A percentile compares a stretch with the other conserved stretches of the same genome.
Conservation (phyloP, 2,797 vertebrate genomes). For the Orestias chungarensis region DNA sequence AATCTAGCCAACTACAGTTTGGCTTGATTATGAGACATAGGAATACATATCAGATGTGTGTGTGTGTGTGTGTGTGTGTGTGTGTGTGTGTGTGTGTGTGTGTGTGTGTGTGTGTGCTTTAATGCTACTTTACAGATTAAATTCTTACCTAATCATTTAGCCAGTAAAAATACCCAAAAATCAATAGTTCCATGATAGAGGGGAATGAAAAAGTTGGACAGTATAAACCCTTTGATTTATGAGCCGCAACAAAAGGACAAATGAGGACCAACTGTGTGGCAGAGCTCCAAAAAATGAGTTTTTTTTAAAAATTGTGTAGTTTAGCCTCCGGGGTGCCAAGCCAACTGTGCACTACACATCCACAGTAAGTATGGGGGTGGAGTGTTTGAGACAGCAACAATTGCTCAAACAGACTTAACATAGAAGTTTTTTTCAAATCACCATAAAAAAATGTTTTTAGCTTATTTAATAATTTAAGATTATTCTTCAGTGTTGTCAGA, state of each 20-base stretch:
- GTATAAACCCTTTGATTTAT: neutral
- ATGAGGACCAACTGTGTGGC: neutral
- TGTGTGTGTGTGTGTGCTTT: constrained; percentile 12
- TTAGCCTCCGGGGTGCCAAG: constrained; percentile 5
- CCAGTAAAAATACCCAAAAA: constrained; percentile 6
- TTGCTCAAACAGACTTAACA: constrained; percentile 15
- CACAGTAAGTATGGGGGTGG: constrained; percentile 21
- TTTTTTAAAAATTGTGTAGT: constrained; percentile 13
- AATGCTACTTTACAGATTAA: neutral
- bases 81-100: constrained; percentile 9
- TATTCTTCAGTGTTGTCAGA: neutral
- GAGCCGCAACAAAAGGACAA: neutral
- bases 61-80: constrained; percentile 4
- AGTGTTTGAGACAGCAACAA: constrained; percentile 17
- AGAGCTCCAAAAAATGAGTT: constrained; percentile 1
- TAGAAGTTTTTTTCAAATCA: constrained; percentile 5
- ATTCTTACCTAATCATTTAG: constrained; percentile 3
- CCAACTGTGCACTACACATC: constrained; percentile 20
- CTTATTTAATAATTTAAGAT: neutral
- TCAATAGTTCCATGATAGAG: constrained; percentile 9
- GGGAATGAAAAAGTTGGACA: neutral
- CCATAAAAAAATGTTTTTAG: neutral
- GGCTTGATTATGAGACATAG: neutral
- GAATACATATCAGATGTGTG: constrained; percentile 14
- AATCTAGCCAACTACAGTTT: constrained; percentile 2